Conservation (phyloP, 2,113 vertebrate genomes). For the Elaphurus davidianus region DNA sequence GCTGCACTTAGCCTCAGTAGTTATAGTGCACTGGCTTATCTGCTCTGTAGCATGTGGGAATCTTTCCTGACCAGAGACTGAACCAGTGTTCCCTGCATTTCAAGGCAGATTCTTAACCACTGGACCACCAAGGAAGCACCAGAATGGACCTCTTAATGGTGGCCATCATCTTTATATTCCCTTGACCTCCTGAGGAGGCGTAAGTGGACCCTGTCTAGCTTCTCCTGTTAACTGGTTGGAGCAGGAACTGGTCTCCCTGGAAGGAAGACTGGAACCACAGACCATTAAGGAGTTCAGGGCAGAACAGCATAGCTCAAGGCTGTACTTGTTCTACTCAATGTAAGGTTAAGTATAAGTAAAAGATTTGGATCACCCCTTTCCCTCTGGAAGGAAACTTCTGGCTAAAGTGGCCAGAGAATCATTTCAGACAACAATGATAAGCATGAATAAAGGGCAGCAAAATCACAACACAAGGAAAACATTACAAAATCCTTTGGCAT, state of each 20-base stretch:
- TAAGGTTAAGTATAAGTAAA: conserved; percentile 1
- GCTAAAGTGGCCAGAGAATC: not conserved
- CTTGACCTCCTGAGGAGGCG: not conserved
- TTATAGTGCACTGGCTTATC: not conserved
- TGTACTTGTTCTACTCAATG: not conserved
- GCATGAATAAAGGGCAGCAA: conserved; percentile 6
- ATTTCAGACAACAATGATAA: conserved; percentile 39
- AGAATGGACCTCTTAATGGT: not conserved
- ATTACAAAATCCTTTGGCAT: conserved; percentile 37
- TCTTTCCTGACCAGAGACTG: not conserved
- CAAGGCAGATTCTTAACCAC: not conserved
- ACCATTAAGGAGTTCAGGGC: not conserved
- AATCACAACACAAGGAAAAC: conserved; percentile 23
- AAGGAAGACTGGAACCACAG: not conserved
- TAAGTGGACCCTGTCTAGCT: not conserved
- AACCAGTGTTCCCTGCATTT: not conserved
- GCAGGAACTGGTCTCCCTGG: not conserved
- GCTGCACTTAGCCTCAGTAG: not conserved
- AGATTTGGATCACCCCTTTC: not conserved
- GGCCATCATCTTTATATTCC: not conserved
- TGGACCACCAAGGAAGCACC: not conserved
- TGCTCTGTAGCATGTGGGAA: not conserved
- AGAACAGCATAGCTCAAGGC: not conserved
- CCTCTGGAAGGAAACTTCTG: conserved; percentile 14
- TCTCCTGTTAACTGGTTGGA: not conserved